Conservation (phyloP, 35 echinoderm and acorn worm species). For the Strongylocentrotus purpuratus region DNA sequence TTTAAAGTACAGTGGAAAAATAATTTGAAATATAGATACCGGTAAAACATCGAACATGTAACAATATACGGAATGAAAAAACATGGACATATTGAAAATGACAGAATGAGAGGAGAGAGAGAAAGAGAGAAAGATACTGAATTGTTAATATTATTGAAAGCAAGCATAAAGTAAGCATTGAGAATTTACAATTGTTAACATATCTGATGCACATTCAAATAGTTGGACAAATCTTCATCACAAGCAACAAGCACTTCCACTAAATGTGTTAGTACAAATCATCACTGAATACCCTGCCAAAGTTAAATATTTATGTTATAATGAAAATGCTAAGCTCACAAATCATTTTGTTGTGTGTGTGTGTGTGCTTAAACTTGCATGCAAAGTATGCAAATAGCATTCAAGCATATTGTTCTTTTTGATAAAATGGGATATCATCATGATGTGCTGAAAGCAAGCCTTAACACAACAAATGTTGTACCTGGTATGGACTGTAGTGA, state of each 20-base stretch:
- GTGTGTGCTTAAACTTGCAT: neutral
- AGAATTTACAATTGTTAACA: no score
- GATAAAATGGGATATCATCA: neutral
- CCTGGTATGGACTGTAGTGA: slow-evolving; percentile 26
- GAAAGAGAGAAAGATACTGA: neutral
- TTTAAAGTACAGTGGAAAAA: neutral
- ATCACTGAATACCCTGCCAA: neutral
- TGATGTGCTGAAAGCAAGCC: neutral
- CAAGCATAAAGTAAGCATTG: neutral
- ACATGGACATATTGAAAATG: neutral
- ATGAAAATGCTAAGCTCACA: neutral
- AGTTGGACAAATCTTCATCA: neutral
- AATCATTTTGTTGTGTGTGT: neutral
- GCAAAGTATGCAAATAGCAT: neutral
- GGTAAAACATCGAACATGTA: neutral
- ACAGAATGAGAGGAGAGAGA: neutral
- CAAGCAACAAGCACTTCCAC: neutral
- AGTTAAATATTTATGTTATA: neutral
- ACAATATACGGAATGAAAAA: neutral
- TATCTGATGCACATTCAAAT: neutral
- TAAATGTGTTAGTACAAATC: neutral
- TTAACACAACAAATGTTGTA: neutral
- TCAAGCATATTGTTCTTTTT: neutral
- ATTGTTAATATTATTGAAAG: neutral
- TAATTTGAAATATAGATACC: neutral